These are phyloP conservation scores for Microtus obscurus DNA, from an alignment of 2,797 vertebrate genomes.

Conservation along the genomic window DNA sequence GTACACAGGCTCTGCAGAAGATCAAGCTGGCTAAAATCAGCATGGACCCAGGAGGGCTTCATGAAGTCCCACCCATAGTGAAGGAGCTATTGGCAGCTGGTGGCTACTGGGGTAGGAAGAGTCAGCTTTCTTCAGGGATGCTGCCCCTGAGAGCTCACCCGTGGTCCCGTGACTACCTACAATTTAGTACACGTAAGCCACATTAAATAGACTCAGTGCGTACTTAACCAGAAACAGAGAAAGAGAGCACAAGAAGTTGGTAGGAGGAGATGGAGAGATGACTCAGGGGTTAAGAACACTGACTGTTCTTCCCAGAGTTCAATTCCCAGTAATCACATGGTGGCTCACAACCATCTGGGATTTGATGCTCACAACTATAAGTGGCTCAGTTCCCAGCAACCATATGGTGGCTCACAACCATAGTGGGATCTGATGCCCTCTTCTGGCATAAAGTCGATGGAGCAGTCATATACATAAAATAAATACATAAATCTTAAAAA, in stretches of 20 bases:
- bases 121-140: not conserved
- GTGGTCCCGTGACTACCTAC: not conserved
- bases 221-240: not conserved
- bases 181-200: not conserved
- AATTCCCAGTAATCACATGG: too few species aligned
- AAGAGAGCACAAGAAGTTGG: not conserved
- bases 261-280: not conserved
- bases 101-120: not conserved
- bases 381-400: too few species aligned
- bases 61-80: not conserved
- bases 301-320: not conserved
- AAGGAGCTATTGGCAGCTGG: not conserved
- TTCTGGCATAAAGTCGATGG: too few species aligned
- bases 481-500: not conserved
- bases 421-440: too few species aligned
- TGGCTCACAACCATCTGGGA: too few species aligned
- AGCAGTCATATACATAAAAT: too few species aligned
- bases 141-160: not conserved
- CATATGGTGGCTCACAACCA: too few species aligned
- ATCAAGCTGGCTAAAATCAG: not conserved
- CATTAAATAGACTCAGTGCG: not conserved
- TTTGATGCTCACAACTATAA: too few species aligned
- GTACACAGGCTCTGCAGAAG: not conserved
- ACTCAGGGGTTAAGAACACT: not conserved
- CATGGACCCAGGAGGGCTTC: not conserved